Base-by-base conservation (phyloP, 2,888 invertebrate genomes). In the Xestia ashworthii region DNA sequence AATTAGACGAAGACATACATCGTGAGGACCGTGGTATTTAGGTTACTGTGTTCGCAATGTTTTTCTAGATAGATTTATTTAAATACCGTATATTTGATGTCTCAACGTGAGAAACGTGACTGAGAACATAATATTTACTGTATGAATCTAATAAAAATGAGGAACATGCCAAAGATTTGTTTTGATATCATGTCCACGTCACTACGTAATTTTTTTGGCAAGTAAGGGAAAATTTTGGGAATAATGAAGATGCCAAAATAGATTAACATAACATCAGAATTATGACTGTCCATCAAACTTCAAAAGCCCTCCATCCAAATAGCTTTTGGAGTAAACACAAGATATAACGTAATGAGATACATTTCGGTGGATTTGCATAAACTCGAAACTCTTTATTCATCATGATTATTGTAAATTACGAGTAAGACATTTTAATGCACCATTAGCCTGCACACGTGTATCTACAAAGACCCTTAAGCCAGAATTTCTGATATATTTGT, bases 61-160 rank as follows among this genome's bases (percentile, higher is more conserved):
- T 62, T 22, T 62, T 84, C 16, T 60, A 46, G n/a, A 68, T 60
- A 9, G 32, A 72, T 80, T 81, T 72, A 50, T 65, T 41, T 9
- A 69, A 66, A 50, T 58, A 64, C 25, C 46, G 38, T 62, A 19
- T 19, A 38, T 62, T 65, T 44, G 14, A 16, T 0, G 19, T n/a
- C 44, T 44, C 65, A n/a, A 16, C 60, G 32, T n/a, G 41, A n/a
- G n/a, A 44, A 44, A 65, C 55, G 8, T 74, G 60, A 66, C 14
- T 22, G n/a, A 46, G 32, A 74, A 64, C 46, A 87, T 77, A 86
- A 86, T 86, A 86, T 85, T 86, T 84, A 80, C 73, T 1, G 41
- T 68, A 41, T 67, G 19, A 68, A 77, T 66, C 46, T 73, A 84
- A 81, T 76, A 78, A 81, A 85, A 84, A 62, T 71, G 62, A 81